phyloP scores from a whole-genome alignment of 1,140 invertebrate genomes.

The Drosophila oshimai region DNA sequence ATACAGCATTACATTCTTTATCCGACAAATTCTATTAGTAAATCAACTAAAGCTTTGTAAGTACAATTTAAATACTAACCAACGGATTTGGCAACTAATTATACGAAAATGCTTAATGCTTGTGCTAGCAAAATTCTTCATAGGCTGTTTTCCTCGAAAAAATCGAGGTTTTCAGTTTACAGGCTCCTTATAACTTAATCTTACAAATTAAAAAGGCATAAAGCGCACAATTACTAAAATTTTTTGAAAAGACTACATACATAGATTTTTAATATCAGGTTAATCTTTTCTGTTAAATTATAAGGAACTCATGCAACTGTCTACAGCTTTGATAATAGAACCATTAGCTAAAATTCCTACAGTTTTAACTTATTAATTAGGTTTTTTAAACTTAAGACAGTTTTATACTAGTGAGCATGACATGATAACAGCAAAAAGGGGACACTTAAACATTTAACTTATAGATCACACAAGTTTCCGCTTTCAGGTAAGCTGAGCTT shows the following conservation, averaged over 20 bases:
- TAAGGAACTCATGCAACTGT: neutral
- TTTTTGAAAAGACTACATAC: too few relatives aligned
- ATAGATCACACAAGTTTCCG: constrained; percentile 36
- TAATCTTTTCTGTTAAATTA: too few relatives aligned
- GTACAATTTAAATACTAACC: constrained; percentile 9
- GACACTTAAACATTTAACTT: constrained; percentile 5
- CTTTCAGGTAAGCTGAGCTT: constrained; percentile 24
- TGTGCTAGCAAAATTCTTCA: neutral
- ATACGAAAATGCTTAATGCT: constrained; percentile 3
- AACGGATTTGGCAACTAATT: constrained; percentile 24
- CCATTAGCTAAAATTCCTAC: too few relatives aligned
- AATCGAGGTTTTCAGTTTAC: neutral
- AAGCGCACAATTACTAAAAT: neutral
- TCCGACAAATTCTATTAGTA: neutral
- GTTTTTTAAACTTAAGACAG: neutral
- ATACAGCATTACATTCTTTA: constrained; percentile 5
- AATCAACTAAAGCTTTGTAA: constrained; percentile 11
- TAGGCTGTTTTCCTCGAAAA: neutral
- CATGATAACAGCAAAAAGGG: neutral
- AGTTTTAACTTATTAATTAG: neutral
- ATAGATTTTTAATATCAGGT: too few relatives aligned
- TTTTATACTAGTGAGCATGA: neutral
- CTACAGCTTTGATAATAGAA: too few relatives aligned
- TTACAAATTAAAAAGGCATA: neutral
- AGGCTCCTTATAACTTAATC: neutral